Evolutionary conservation across 2,797 vertebrate genomes (phyloP).

Genomic region (Huso huso): DNA sequence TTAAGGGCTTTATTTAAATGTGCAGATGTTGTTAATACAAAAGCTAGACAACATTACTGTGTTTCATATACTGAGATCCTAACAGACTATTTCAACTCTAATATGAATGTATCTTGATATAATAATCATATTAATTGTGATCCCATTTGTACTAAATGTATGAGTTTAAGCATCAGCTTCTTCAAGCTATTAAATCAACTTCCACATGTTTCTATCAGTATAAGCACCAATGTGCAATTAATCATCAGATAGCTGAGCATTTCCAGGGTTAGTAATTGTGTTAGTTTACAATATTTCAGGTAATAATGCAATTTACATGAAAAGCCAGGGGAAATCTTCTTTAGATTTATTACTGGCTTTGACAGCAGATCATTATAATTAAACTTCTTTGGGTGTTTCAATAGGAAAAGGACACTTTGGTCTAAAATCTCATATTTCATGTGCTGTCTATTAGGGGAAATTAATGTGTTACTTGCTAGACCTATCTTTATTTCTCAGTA

Average conservation of each 20-base stretch:
- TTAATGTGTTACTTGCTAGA: no score
- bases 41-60: no score
- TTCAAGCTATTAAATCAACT: background rate
- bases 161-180: background rate
- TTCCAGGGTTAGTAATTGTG: slow-evolving; percentile 2
- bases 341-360: no score
- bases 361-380: no score
- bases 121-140: slow-evolving; percentile 7
- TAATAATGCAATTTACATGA: slow-evolving; percentile 6
- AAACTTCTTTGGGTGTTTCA: no score
- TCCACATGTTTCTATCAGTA: slow-evolving; percentile 3
- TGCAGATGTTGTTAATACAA: no score
- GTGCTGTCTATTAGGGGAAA: no score
- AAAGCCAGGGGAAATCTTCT: background rate
- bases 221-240: background rate
- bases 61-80: no score
- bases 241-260: background rate
- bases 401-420: background rate
- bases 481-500: no score
- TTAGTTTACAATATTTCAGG: slow-evolving; percentile 4
- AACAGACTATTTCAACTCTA: background rate
- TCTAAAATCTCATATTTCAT: background rate
- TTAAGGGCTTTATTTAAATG: no score
- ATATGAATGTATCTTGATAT: slow-evolving; percentile 6
- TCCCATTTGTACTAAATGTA: background rate